Conservation (phyloP, 2,888 invertebrate genomes). For the Drosophila nr. medialis region DNA sequence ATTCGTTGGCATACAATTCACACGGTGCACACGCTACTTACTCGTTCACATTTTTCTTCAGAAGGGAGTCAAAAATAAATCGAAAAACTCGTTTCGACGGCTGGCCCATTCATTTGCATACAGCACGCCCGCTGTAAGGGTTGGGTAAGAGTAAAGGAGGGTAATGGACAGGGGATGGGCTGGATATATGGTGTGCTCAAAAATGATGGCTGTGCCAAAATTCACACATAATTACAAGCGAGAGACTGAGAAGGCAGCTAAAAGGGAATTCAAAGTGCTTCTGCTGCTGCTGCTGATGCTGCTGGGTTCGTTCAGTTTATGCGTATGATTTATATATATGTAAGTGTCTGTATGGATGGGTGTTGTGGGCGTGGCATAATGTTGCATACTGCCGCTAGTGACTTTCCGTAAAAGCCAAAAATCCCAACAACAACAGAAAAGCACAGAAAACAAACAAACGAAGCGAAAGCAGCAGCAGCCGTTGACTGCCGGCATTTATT, state of each 20-base stretch:
- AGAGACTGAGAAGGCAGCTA: conserved; percentile 12
- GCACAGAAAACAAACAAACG: conserved; percentile 64
- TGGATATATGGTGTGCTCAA: conserved; percentile 8
- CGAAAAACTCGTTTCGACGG: conserved; percentile 34
- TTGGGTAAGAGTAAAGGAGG: neutral
- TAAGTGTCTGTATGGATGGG: conserved; percentile 6
- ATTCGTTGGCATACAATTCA: conserved; percentile 3
- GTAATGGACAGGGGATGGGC: neutral
- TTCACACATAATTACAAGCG: conserved; percentile 77
- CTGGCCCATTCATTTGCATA: conserved; percentile 46
- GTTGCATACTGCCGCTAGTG: conserved; percentile 28
- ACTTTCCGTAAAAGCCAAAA: conserved; percentile 58
- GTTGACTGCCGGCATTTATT: conserved; percentile 67
- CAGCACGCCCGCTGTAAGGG: conserved; percentile 7
- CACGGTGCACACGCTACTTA: conserved; percentile 1
- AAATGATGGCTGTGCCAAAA: conserved; percentile 63
- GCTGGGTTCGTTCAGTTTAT: conserved; percentile 22
- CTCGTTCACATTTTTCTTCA: neutral
- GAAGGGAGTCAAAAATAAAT: neutral
- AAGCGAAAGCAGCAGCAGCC: conserved; percentile 50
- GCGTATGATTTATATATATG: conserved; percentile 52
- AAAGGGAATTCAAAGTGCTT: conserved; percentile 19
- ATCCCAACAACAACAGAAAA: conserved; percentile 36
- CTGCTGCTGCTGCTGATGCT: conserved; percentile 5
- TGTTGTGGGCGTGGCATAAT: conserved; percentile 73